Conservation (phyloP, 2,113 vertebrate genomes). For the Neoarius graeffei region DNA sequence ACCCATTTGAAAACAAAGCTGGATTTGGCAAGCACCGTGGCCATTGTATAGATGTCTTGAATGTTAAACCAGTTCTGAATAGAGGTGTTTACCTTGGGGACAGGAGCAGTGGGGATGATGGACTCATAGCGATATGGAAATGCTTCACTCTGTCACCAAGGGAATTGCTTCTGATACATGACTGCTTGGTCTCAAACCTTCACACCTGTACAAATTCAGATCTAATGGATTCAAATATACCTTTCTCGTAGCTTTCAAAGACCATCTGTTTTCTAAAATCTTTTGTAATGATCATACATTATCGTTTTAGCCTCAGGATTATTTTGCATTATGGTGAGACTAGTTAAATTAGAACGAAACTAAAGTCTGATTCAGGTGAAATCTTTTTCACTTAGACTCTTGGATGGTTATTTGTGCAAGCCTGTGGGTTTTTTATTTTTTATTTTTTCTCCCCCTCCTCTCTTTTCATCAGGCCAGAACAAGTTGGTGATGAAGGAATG, state of each 20-base stretch:
- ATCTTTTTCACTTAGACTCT: too few species aligned
- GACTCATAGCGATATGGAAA: conserved; percentile 29
- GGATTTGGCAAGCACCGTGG: not conserved
- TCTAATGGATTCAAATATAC: conserved; percentile 7
- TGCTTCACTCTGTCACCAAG: not conserved
- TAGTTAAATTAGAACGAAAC: too few species aligned
- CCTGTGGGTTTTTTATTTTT: not conserved
- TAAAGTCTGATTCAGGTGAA: too few species aligned
- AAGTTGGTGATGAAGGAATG: too few species aligned
- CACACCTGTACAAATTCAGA: not conserved
- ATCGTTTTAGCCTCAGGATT: not conserved
- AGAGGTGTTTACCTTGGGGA: not conserved
- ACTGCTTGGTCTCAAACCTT: not conserved
- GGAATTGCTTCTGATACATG: not conserved
- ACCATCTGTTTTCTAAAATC: not conserved
- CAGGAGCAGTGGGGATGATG: not conserved
- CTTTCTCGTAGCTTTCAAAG: conserved; percentile 6
- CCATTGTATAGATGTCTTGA: not conserved
- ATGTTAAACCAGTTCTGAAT: not conserved
- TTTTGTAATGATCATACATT: not conserved
- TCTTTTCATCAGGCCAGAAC: too few species aligned
- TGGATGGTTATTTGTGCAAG: not conserved
- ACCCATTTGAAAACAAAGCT: not conserved
- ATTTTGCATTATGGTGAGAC: not conserved
- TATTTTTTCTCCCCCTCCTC: too few species aligned